Evolutionary conservation across 2,113 vertebrate species (phyloP), one percentile per base, ranked within the genome.

Genomic region (Cercocebus atys): DNA sequence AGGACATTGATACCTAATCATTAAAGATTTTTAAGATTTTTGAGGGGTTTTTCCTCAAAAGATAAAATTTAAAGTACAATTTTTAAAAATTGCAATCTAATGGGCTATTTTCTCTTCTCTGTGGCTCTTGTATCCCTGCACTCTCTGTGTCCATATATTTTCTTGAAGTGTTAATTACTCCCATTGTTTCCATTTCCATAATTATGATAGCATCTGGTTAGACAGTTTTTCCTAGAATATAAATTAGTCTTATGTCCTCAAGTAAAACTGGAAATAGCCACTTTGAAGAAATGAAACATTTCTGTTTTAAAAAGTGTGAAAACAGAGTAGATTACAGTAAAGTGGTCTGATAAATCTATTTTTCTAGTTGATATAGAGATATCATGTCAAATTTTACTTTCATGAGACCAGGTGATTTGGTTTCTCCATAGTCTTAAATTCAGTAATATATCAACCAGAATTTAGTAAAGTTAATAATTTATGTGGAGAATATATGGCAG

Each of bases 21-120:
- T 10, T 88, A n/a, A 35, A 59, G n/a, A 97, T 47, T 43, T 59
- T 90, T 25, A 18, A 7, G 14, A 30, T 64, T 59, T 87, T 87
- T 78, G 30, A 13, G 30, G 22, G 78, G 1, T 12, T 89, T 52
- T 47, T 83, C 43, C 1, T 6, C 1, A 79, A 94, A 87, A 73
- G 25, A 84, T 50, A 66, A 93, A 97, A 78, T 52, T 27, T 2
- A 64, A 64, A 82, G 18, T 66, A 86, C 66, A 6, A 81, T 38
- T 85, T 40, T 12, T 16, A 61, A 89, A 75, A 35, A 14, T 2
- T 82, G 30, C 88, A 76, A 7, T 83, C 57, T 45, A 8, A 75
- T n/a, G 32, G 87, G 66, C n/a, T n/a, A 91, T 95, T 98, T 98
- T 96, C 97, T 98, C 85, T 96, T 86, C 88, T 90, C 92, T 86